Evolutionary conservation across 2,888 invertebrate genomes (phyloP).

Genomic region (Disparrhopalites patrizii): DNA sequence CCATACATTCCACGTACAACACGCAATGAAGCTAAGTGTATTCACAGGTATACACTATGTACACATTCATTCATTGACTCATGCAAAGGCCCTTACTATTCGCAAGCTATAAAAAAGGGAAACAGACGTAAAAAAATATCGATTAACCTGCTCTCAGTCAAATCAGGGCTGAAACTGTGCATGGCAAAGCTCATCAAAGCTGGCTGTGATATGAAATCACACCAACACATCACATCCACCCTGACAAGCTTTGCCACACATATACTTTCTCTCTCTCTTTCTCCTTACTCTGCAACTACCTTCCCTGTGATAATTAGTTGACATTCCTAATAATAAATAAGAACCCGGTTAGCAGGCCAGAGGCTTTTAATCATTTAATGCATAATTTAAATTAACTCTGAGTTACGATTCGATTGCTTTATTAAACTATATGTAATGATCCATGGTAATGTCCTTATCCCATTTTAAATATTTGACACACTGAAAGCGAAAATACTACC

Average conservation of each 20-base stretch:
- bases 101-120: too few species aligned
- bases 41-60: too few species aligned
- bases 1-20: too few species aligned
- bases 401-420: too few species aligned
- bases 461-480: too few species aligned
- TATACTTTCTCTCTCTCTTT: slow-evolving; percentile 44
- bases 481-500: too few species aligned
- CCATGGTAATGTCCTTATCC: too few species aligned
- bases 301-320: neutral
- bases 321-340: too few species aligned
- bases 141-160: slow-evolving; percentile 11
- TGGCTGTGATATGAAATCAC: slow-evolving; percentile 89
- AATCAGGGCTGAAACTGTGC: slow-evolving; percentile 19
- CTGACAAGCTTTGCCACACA: slow-evolving; percentile 64
- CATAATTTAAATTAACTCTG: neutral
- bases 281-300: neutral
- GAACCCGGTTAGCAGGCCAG: neutral
- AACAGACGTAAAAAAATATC: neutral
- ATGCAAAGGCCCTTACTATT: too few species aligned
- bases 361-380: neutral
- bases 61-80: too few species aligned
- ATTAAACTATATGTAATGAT: too few species aligned
- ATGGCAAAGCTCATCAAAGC: slow-evolving; percentile 78
- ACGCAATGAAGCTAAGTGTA: too few species aligned
- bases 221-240: slow-evolving; percentile 79